phyloP scores from a whole-genome alignment of 2,888 invertebrate species.

The Eupithecia vulgata region DNA sequence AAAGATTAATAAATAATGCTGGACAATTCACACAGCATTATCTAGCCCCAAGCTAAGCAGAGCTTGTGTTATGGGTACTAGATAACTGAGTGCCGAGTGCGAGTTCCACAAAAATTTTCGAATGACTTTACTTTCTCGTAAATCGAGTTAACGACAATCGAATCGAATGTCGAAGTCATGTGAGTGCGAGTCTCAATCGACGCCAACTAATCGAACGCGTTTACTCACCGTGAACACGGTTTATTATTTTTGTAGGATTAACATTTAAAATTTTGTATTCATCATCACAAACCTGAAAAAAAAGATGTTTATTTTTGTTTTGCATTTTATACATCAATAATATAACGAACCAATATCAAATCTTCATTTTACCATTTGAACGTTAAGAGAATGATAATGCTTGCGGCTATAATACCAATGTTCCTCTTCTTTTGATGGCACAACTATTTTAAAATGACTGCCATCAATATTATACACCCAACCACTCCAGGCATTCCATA shows the following conservation, averaged over 20 bases:
- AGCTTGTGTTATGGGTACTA: no score
- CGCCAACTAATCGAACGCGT: no score
- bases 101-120: no score
- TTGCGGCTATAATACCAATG: constrained; percentile 15
- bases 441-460: constrained; percentile 22
- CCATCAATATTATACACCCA: constrained; percentile 28
- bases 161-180: no score
- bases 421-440: neutral
- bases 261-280: constrained; percentile 16
- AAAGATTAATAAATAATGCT: no score
- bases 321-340: neutral
- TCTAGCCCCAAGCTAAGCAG: no score
- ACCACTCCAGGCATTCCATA: constrained; percentile 22
- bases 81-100: constrained; percentile 3
- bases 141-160: no score
- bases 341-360: constrained; percentile 4
- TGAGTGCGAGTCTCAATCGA: no score
- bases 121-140: no score
- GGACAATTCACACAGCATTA: no score
- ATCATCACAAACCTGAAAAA: constrained; percentile 1
- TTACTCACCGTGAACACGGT: no score
- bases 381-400: constrained; percentile 28
- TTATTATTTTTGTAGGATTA: constrained; percentile 17
- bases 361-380: constrained; percentile 29
- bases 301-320: constrained; percentile 7